phyloP scores from a whole-genome alignment of 2,888 invertebrate species.

The Argyra leucocephala region DNA sequence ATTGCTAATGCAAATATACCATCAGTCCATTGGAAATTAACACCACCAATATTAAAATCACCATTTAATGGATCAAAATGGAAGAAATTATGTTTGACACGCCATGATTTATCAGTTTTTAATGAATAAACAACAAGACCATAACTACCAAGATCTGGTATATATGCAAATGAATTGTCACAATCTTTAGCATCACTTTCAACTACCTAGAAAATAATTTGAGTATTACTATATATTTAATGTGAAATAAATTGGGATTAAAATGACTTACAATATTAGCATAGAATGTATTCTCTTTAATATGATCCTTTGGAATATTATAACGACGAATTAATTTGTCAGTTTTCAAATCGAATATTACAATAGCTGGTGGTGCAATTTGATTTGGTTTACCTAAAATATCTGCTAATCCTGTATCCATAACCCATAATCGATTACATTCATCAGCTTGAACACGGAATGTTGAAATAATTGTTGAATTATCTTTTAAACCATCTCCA shows the following conservation, averaged over 20 bases:
- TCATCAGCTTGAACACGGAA: slow-evolving; percentile 64
- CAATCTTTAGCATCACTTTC: slow-evolving; percentile 62
- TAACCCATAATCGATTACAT: slow-evolving; percentile 73
- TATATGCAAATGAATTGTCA: slow-evolving; percentile 64
- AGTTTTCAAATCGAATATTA: slow-evolving; percentile 62
- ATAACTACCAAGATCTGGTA: slow-evolving; percentile 67
- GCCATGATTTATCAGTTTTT: slow-evolving; percentile 65
- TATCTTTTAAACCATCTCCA: slow-evolving; percentile 45
- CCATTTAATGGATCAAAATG: slow-evolving; percentile 72
- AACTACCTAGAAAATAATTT: slow-evolving; percentile 48
- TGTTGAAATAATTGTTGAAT: slow-evolving; percentile 59
- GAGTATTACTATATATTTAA: not conserved
- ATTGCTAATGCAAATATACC: slow-evolving; percentile 69
- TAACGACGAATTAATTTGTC: slow-evolving; percentile 61
- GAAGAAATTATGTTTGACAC: slow-evolving; percentile 72
- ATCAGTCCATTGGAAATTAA: slow-evolving; percentile 79
- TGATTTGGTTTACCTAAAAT: slow-evolving; percentile 58
- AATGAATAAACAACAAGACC: slow-evolving; percentile 69
- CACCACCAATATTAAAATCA: slow-evolving; percentile 64
- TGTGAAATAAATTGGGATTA: not conserved
- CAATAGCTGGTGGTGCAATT: slow-evolving; percentile 54
- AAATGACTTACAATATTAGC: slow-evolving; percentile 61
- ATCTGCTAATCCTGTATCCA: slow-evolving; percentile 70
- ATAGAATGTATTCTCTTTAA: slow-evolving; percentile 67
- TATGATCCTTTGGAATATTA: slow-evolving; percentile 55